Percentiles rank a stretch among this genome's conserved stretches.
Conservation (phyloP, 2,797 vertebrate species). For the Otolemur crassicaudatus region DNA sequence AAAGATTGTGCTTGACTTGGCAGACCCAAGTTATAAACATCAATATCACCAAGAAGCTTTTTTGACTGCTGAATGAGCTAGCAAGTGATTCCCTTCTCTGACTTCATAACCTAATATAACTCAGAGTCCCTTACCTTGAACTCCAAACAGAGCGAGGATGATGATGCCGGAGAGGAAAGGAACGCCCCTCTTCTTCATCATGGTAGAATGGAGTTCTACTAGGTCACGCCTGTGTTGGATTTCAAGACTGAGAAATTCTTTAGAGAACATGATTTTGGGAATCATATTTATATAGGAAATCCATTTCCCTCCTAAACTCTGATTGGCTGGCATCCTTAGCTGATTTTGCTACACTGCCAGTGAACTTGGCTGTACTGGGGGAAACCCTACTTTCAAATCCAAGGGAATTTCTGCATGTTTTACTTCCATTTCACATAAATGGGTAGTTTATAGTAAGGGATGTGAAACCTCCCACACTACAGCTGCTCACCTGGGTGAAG, state of each 20-base stretch:
- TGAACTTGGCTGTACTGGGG: conserved; percentile 57
- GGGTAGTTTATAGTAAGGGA: conserved; percentile 70
- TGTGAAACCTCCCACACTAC: conserved; percentile 52
- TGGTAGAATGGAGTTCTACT: not conserved
- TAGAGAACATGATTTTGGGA: not conserved
- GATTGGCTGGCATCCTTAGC: conserved; percentile 67
- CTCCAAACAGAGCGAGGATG: conserved; percentile 62
- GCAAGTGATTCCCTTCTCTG: not conserved
- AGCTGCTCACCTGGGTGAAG: not conserved
- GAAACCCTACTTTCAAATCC: conserved; percentile 72
- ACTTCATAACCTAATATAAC: conserved; percentile 23
- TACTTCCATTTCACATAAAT: conserved; percentile 78
- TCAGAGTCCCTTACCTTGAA: conserved; percentile 74
- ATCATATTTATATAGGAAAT: conserved; percentile 75
- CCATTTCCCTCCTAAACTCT: conserved; percentile 42
- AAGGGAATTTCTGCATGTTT: conserved; percentile 76
- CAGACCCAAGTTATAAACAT: conserved; percentile 30
- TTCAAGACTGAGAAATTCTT: conserved; percentile 40
- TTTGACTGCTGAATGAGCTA: not conserved
- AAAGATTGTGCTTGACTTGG: conserved; percentile 44
- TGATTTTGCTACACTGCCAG: conserved; percentile 44
- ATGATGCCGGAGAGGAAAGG: conserved; percentile 52
- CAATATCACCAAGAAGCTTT: not conserved
- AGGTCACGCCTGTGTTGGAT: not conserved
- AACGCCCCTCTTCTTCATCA: conserved; percentile 59